Percentiles rank a stretch among this genome's conserved stretches.
These are phyloP conservation scores for Neoniphon sammara DNA, from an alignment of 2,797 vertebrate species.

Conservation along the genomic window DNA sequence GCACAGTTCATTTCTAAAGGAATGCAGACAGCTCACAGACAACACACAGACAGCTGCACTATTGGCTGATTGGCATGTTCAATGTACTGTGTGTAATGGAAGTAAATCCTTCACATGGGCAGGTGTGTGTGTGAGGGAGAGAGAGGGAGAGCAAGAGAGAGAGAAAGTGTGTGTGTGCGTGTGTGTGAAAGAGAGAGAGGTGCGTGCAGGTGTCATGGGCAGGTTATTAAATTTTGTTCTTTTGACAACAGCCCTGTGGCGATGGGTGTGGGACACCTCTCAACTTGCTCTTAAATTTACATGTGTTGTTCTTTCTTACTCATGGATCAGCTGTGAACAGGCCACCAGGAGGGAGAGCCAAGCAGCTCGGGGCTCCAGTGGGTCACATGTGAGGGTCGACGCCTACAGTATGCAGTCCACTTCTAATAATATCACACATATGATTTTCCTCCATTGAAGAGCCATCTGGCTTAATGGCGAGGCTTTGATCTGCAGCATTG, in stretches of 20 bases:
- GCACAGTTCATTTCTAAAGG: constrained; percentile 75
- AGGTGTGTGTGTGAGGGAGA: constrained; percentile 68
- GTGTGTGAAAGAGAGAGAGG: constrained; percentile 36
- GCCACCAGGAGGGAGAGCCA: constrained; percentile 51
- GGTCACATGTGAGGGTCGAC: constrained; percentile 39
- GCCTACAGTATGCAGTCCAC: constrained; percentile 44
- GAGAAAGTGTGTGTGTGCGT: constrained; percentile 8
- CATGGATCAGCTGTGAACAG: constrained; percentile 43
- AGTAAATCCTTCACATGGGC: constrained; percentile 78
- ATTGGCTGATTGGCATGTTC: constrained; percentile 77
- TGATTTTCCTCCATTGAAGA: constrained; percentile 66
- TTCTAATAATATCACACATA: constrained; percentile 54
- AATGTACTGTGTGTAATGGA: constrained; percentile 78
- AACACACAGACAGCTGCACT: constrained; percentile 77
- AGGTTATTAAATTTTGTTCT: constrained; percentile 80
- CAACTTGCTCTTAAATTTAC: constrained; percentile 62
- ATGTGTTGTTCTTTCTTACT: constrained; percentile 55
- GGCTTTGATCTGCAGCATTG: constrained; percentile 68
- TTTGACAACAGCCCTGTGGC: constrained; percentile 77
- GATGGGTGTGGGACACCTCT: constrained; percentile 68
- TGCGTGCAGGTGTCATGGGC: constrained; percentile 72
- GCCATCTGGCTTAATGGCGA: constrained; percentile 68
- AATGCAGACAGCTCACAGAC: constrained; percentile 78
- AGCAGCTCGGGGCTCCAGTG: constrained; percentile 16
- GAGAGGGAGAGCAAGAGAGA: constrained; percentile 37